phyloP scores from a whole-genome alignment of 2,888 invertebrate genomes.

The Sphecodes monilicornis region DNA sequence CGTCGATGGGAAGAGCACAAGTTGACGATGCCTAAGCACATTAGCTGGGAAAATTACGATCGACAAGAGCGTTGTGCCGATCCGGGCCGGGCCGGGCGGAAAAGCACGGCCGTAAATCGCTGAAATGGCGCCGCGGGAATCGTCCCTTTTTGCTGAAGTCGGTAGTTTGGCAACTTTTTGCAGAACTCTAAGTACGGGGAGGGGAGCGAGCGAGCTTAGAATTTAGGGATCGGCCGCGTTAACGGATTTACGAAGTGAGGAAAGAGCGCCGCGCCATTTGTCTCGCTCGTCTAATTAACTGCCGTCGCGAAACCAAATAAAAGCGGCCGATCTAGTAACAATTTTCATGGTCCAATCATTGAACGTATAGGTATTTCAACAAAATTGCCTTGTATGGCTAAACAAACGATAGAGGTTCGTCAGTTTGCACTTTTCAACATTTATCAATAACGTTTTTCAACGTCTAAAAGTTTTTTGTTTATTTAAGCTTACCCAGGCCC shows the following conservation, averaged over 20 bases:
- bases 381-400: background rate
- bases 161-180: constrained; percentile 36
- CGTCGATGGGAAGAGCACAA: constrained; percentile 66
- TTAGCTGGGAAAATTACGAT: constrained; percentile 61
- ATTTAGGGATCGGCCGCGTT: constrained; percentile 37
- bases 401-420: no score
- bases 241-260: constrained; percentile 65
- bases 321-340: constrained; percentile 35
- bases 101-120: constrained; percentile 59
- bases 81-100: constrained; percentile 13
- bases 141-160: constrained; percentile 45
- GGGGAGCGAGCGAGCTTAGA: background rate
- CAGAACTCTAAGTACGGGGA: constrained; percentile 39
- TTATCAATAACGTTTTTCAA: no score
- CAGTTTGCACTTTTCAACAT: no score
- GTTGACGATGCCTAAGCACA: constrained; percentile 49
- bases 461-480: no score
- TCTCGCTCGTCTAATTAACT: constrained; percentile 61
- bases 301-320: constrained; percentile 10
- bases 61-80: constrained; percentile 14
- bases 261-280: constrained; percentile 51
- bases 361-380: background rate
- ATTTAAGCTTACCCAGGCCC: no score
- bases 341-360: constrained; percentile 15
- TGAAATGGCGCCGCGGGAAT: constrained; percentile 47